phyloP scores from a whole-genome alignment of 2,797 vertebrate species.

The Bradypus variegatus region DNA sequence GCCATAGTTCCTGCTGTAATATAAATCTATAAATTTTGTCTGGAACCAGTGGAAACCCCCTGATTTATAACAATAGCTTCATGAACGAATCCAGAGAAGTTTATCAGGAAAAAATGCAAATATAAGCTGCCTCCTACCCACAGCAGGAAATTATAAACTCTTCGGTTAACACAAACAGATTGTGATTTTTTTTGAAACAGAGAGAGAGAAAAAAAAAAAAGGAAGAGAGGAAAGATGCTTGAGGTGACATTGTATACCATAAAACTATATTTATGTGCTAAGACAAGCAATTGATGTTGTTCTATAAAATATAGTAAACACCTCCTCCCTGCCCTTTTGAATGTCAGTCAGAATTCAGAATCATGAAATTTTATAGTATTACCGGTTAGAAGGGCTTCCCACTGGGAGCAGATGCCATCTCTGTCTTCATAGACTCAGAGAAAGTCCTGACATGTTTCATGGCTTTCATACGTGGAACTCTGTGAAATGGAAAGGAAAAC shows the following conservation, averaged over 20 bases:
- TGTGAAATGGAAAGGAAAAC: slow-evolving; percentile 87
- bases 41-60: not conserved
- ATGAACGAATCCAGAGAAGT: not conserved
- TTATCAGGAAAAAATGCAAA: not conserved
- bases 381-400: slow-evolving; percentile 76
- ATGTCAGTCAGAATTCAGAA: slow-evolving; percentile 79
- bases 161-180: slow-evolving; percentile 60
- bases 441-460: slow-evolving; percentile 84
- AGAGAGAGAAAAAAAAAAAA: not conserved
- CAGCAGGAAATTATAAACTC: slow-evolving; percentile 61
- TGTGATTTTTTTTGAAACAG: slow-evolving; percentile 38
- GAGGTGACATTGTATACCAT: slow-evolving; percentile 68
- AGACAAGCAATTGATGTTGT: slow-evolving; percentile 73
- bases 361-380: slow-evolving; percentile 78
- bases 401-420: slow-evolving; percentile 80
- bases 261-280: slow-evolving; percentile 72
- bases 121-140: not conserved
- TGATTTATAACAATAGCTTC: not conserved
- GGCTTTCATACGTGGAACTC: slow-evolving; percentile 81
- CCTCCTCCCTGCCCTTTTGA: slow-evolving; percentile 72
- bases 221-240: slow-evolving; percentile 49
- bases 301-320: slow-evolving; percentile 74
- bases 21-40: not conserved
- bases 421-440: slow-evolving; percentile 78
- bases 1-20: not conserved